A percentile compares a stretch with the other conserved stretches of the same genome.
Conservation (phyloP, 2,888 invertebrate genomes). For the Epinotia bilunana region DNA sequence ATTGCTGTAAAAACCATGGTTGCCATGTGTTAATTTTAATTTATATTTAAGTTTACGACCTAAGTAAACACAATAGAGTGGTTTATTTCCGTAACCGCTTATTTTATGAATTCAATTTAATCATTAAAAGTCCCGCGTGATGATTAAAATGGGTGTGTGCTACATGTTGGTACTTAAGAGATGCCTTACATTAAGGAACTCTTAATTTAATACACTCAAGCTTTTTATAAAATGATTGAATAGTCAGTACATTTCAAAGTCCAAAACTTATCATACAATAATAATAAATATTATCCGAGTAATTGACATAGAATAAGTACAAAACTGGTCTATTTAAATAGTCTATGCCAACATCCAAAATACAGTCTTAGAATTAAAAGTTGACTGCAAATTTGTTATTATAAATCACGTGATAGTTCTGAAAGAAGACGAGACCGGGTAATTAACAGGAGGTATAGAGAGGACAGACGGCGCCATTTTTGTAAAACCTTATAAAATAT, state of each 20-base stretch:
- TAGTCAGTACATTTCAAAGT: conserved; percentile 39
- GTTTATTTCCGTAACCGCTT: not conserved
- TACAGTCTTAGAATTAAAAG: conserved; percentile 30
- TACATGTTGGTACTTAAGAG: not conserved
- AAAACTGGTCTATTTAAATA: conserved; percentile 42
- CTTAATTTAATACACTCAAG: conserved; percentile 30
- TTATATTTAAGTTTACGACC: not conserved
- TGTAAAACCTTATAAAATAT: not conserved
- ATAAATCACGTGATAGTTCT: conserved; percentile 1
- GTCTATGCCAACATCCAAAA: conserved; percentile 44
- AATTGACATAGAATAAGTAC: conserved; percentile 46
- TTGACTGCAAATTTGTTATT: conserved; percentile 15
- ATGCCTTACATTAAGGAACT: conserved; percentile 26
- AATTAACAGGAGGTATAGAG: not conserved
- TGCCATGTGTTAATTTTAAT: not conserved
- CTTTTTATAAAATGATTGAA: conserved; percentile 32
- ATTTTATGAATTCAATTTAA: not conserved
- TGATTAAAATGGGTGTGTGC: not conserved
- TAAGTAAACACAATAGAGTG: not conserved
- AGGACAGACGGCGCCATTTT: not conserved
- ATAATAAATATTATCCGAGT: conserved; percentile 45
- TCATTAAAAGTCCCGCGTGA: not conserved
- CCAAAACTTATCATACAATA: conserved; percentile 40
- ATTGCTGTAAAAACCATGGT: not conserved
- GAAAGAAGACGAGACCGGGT: not conserved